Percentiles rank a stretch among this genome's conserved stretches.
Evolutionary conservation across 1,140 invertebrate species (phyloP).

Genomic region (Anastatus disparis): DNA sequence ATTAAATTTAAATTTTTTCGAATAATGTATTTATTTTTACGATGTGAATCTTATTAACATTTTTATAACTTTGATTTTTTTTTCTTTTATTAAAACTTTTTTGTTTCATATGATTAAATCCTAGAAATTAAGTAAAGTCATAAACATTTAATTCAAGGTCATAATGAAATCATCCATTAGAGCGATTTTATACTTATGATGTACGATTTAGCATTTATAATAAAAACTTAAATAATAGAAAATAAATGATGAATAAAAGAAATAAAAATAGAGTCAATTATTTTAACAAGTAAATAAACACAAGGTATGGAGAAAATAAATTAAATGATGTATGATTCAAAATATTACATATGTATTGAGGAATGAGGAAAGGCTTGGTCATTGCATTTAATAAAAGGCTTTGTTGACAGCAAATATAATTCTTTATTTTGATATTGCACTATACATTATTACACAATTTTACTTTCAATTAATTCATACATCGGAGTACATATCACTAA

Average conservation of each 20-base stretch:
- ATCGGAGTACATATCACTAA: conserved; percentile 30
- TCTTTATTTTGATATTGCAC: conserved; percentile 58
- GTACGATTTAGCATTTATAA: too few species aligned
- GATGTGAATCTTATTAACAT: too few species aligned
- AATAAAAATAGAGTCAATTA: not conserved
- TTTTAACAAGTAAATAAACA: conserved; percentile 51
- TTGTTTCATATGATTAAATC: too few species aligned
- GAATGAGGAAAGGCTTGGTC: conserved; percentile 43
- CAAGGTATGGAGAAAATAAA: conserved; percentile 62
- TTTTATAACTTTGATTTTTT: too few species aligned
- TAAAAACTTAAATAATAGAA: too few species aligned
- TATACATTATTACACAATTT: conserved; percentile 42
- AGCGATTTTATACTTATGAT: too few species aligned
- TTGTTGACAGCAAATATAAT: conserved; percentile 57
- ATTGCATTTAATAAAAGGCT: conserved; percentile 42
- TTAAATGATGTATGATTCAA: conserved; percentile 32
- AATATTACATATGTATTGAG: conserved; percentile 33
- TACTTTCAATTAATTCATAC: conserved; percentile 34
- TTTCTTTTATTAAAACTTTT: too few species aligned
- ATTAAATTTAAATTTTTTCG: too few species aligned
- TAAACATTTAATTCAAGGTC: too few species aligned
- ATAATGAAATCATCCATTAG: too few species aligned
- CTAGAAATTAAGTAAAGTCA: too few species aligned
- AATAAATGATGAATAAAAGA: not conserved
- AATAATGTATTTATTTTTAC: too few species aligned